Evolutionary conservation across 2,113 vertebrate species (phyloP), one percentile per base, ranked within the genome.

Genomic region (Ptilorrhoa leucosticta): DNA sequence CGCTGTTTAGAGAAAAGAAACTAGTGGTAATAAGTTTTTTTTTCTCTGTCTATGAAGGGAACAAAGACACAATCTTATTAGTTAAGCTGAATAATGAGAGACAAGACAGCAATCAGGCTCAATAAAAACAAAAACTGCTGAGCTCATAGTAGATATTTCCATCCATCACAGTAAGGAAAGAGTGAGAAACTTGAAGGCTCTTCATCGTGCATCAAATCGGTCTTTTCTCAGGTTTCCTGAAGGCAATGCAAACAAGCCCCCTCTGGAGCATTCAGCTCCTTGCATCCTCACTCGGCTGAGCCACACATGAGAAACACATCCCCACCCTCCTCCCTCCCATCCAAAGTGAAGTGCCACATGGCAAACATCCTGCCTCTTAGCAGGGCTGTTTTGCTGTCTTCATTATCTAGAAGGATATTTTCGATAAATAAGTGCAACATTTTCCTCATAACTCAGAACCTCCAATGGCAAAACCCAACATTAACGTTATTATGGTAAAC

Each of bases 51-150:
- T 77, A 28, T 61, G 56, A 91, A 94, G 35, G 35, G 40, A 95
- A 93, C 70, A 91, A 88, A 87, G 87, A 85, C 57, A 72, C 48
- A 83, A 42, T 85, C 94, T 93, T 94, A 89, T 93, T 95, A 96
- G 65, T 91, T 94, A 91, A 85, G 30, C 78, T 95, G 92, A 97
- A 83, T 80, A 95, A 92, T 37, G 53, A 94, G 40, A 91, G 63
- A 87, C 35, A 80, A 95, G 79, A 54, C 63, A 90, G 78, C 1
- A 2, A 87, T 87, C 42, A 57, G 54, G 50, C 37, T 13, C 35
- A 63, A 80, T 77, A 58, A 80, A 90, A 92, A 22, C 30, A 86
- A 78, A 86, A 91, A 45, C 48, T 85, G 58, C 53, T 75, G 37
- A 89, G 69, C 5, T 13, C 11, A 89, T 66, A 27, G 83, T 44